phyloP scores from a whole-genome alignment of 2,888 invertebrate genomes.

The Meganola albula region DNA sequence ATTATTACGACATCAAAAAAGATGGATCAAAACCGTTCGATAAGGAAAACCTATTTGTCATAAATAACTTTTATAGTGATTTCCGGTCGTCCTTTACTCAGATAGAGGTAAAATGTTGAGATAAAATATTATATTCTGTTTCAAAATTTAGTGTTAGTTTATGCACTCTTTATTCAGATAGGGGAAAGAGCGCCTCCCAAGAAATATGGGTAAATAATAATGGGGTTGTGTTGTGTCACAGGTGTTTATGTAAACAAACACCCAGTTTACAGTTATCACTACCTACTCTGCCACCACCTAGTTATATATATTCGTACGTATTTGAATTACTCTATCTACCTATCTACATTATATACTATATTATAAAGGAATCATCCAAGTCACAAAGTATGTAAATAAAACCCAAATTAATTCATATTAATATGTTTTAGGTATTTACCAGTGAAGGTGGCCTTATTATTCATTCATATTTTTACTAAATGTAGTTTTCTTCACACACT shows the following conservation, averaged over 20 bases:
- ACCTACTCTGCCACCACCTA: no score
- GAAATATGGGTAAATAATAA: background rate
- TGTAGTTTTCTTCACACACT: no score
- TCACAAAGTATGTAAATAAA: no score
- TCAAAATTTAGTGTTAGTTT: background rate
- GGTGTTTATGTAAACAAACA: constrained; percentile 4
- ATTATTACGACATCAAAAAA: constrained; percentile 7
- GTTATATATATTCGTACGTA: no score
- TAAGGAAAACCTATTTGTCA: constrained; percentile 10
- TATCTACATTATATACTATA: no score
- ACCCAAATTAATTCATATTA: no score
- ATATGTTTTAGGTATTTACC: no score
- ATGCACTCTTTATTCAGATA: constrained; percentile 2
- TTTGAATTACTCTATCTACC: no score
- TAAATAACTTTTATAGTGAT: constrained; percentile 11
- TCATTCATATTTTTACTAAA: no score
- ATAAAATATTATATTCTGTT: constrained; percentile 6
- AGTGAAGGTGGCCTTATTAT: no score
- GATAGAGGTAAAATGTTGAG: constrained; percentile 1
- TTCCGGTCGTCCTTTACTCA: constrained; percentile 4
- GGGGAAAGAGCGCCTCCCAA: background rate
- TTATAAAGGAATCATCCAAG: no score
- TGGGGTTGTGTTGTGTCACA: background rate
- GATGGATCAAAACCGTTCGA: constrained; percentile 10
- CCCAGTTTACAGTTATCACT: no score